Base-by-base conservation (phyloP, 2,797 vertebrate species). In the Poecile montanus region DNA sequence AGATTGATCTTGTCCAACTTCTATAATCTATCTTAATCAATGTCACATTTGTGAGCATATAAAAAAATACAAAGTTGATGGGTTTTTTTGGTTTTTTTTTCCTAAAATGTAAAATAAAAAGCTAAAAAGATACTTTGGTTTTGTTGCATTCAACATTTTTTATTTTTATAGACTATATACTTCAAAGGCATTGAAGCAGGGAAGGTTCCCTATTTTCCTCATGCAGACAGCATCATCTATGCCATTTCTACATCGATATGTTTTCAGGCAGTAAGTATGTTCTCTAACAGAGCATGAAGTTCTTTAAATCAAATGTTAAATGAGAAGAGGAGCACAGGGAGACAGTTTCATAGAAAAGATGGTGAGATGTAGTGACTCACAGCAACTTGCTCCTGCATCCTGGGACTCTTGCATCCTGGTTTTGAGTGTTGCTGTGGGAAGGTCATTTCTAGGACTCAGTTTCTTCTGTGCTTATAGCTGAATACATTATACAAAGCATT, bases 181-280 rank as follows among this genome's bases (percentile, higher is more conserved):
- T 99, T 99, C 96, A 99, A 99, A 97, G 99, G 99, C 91, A 99
- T 99, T 30, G 99, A 99, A 97, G 98, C 99, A 8, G 99, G 99
- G 62, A 98, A 98, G 34, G 98, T 99, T 95, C 99, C 99, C 11
- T 99, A 99, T 97, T 99, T 99, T 85, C 98, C 99, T 67, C 98
- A 99, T 27, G 99, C 99, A 21, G 99, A 99, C 96, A 99, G 98
- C 4, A 56, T 99, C 91, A 98, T 99, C 89, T 99, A 99, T 82
- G 98, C 99, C 96, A 96, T 99, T 96, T 99, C 99, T 63, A 99
- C 99, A 14, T 99, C 99, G 0, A 99, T 99, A 97, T 99, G 99
- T 97, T 99, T 99, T 97, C 99, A 99, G 95, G 99, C 99, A 80
- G 99, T 99, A 98, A 98, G 99, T 98, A 90, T 60, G 32, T 63